Base-by-base conservation (phyloP, 2,113 vertebrate species). In the Rhipidura dahli region DNA sequence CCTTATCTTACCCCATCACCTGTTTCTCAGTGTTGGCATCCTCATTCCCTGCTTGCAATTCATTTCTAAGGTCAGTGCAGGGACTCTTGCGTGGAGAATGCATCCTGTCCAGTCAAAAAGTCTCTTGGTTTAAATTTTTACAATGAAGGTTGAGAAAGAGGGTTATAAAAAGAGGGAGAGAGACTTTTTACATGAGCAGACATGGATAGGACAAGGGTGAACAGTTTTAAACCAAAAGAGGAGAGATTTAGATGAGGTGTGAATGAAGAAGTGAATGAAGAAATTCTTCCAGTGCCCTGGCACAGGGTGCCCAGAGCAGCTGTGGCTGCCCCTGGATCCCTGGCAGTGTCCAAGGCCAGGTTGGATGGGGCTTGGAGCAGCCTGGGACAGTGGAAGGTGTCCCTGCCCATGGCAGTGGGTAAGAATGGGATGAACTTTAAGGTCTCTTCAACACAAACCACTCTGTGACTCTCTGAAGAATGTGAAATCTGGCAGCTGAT, bases 311-410 rank as follows among this genome's bases (percentile, higher is more conserved):
- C 37, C 37, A 81, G 45, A 75, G 53, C 1, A 60, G 53, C 53
- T 75, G 61, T 75, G 39, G 45, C 28, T 75, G 87, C 9, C 24
- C 23, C 28, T 39, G 39, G 39, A 59, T 39, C 61, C 28, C 45
- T 66, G 45, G 1, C 0, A 89, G 9, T 59, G 51, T 5, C 22
- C 59, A 50, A 65, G 37, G 19, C 33, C 33, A 21, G 39, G 53
- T 0, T 82, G 39, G 44, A 75, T 0, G 1, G 77, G 19, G 37
- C 23, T 73, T 30, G 69, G 53, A 66, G 11, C 13, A 66, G 0
- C 39, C 61, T 53, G 39, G 45, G 3, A 0, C 0, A 15, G 39
- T 30, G 53, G 69, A 53, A 82, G 19, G 23, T 66, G 45, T 30
- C 28, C 8, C 44, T 65, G 22, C 37, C 33, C 22, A 33, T 23